These are phyloP conservation scores for Babylonia areolata DNA, from an alignment of 1,140 invertebrate species.

Conservation along the genomic window DNA sequence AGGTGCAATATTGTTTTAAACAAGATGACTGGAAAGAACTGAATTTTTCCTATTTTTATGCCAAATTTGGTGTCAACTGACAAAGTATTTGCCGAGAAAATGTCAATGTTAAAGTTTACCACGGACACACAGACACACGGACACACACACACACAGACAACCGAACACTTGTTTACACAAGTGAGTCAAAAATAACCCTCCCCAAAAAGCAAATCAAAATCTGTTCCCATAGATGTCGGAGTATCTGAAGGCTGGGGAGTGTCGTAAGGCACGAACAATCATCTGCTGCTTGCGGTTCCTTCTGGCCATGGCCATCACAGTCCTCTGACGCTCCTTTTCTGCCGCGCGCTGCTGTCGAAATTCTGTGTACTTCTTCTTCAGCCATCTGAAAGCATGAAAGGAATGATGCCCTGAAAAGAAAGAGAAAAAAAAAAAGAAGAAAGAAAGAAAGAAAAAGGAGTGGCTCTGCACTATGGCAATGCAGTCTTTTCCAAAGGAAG, in stretches of 20 bases:
- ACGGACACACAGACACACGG: neutral
- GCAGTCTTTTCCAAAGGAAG: no score
- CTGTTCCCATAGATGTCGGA: slow-evolving; percentile 71
- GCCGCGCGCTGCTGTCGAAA: slow-evolving; percentile 49
- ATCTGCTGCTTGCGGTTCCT: slow-evolving; percentile 59
- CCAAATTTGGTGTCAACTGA: no score
- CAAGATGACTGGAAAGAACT: no score
- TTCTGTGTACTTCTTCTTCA: slow-evolving; percentile 66
- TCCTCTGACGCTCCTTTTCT: slow-evolving; percentile 59
- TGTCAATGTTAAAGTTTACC: no score
- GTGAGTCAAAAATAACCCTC: neutral
- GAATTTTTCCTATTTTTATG: no score
- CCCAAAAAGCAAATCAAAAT: slow-evolving; percentile 37
- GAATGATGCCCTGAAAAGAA: no score
- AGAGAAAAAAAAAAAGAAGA: no score
- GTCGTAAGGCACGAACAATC: slow-evolving; percentile 60
- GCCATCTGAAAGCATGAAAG: no score
- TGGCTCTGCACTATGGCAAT: no score
- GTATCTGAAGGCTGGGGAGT: slow-evolving; percentile 67
- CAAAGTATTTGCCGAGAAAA: neutral
- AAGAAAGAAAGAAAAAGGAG: no score
- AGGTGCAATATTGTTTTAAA: no score
- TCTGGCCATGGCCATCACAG: slow-evolving; percentile 55
- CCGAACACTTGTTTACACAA: no score
- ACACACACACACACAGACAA: neutral